Base-by-base conservation (phyloP, 2,113 vertebrate species). In the Lophius piscatorius region DNA sequence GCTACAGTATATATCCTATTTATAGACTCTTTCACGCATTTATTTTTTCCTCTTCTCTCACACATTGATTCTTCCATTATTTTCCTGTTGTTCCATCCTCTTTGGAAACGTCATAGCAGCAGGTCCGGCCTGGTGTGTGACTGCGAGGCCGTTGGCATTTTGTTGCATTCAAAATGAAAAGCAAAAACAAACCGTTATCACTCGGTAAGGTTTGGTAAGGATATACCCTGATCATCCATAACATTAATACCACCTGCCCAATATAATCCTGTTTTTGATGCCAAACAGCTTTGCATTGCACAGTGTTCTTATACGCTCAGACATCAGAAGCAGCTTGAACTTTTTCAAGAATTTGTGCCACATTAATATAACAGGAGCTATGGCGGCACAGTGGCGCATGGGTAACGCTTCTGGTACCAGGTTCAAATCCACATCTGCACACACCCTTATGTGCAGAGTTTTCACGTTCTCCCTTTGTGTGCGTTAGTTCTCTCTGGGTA, bases 1-100 rank as follows among this genome's bases (percentile, higher is more conserved):
- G 72, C 80, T 73, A 83, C 81, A 80, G 70, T 67, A 80, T 70
- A 69, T 68, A 52, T 75, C 75, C 83, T 86, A 86, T 87, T 87
- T 82, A 82, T 86, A 83, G 73, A 81, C 67, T 52, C 42, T 66
- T 63, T 79, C 50, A 57, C 59, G 36, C 28, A 66, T 73, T 76
- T 73, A 46, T 78, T 82, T 82, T 72, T 63, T 51, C 18, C n/a
- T 47, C 10, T 75, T 69, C 55, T 74, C 69, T 41, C 23, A 16
- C 51, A 73, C 56, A 76, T 84, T 78, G 63, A 72, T 45, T 26
- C 44, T 68, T 66, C 50, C 42, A 52, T 80, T 65, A 66, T 64
- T 81, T 72, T 28, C 28, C 31, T 9, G 23, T 73, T 61, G 24
- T 44, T 61, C 63, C 12, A 21, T 61, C 41, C 21, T 41, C 46